Percentiles rank a stretch among this genome's conserved stretches.
phyloP scores from a whole-genome alignment of 2,888 invertebrate genomes.

The Candidula unifasciata region DNA sequence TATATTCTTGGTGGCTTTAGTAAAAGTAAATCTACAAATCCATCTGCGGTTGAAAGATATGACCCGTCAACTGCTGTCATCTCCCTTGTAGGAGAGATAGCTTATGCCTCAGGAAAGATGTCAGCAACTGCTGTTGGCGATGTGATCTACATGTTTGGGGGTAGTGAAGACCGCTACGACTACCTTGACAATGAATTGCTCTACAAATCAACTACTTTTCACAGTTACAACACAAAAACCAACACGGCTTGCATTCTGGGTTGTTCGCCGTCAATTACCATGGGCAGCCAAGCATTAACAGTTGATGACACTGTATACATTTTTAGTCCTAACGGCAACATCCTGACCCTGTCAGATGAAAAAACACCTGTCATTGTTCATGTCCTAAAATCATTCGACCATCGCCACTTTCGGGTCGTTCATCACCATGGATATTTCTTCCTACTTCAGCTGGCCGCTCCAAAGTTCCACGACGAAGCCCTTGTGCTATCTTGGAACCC shows the following conservation, averaged over 20 bases:
- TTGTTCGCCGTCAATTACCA: slow-evolving; percentile 50
- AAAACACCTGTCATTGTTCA: slow-evolving; percentile 53
- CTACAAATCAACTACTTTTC: slow-evolving; percentile 52
- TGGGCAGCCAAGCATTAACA: slow-evolving; percentile 56
- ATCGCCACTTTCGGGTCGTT: slow-evolving; percentile 55
- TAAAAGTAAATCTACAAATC: slow-evolving; percentile 47
- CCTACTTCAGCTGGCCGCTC: slow-evolving; percentile 56
- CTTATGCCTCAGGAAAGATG: slow-evolving; percentile 52
- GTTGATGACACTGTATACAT: slow-evolving; percentile 55
- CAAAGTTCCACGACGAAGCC: slow-evolving; percentile 54
- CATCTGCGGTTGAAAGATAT: slow-evolving; percentile 53
- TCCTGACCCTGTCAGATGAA: slow-evolving; percentile 49
- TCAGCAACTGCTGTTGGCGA: slow-evolving; percentile 54
- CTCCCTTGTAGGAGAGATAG: slow-evolving; percentile 53
- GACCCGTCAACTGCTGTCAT: slow-evolving; percentile 46
- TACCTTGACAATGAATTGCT: slow-evolving; percentile 48
- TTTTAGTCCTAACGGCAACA: slow-evolving; percentile 56
- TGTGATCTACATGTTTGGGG: slow-evolving; percentile 57
- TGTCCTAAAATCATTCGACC: slow-evolving; percentile 54
- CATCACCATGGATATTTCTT: slow-evolving; percentile 54
- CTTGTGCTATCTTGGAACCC: slow-evolving; percentile 52
- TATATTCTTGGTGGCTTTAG: slow-evolving; percentile 56
- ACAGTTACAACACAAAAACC: slow-evolving; percentile 56
- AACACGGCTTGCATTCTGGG: slow-evolving; percentile 49
- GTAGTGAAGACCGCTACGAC: slow-evolving; percentile 53